Conservation (phyloP, 2,797 vertebrate species). For the Nannoperca australis region DNA sequence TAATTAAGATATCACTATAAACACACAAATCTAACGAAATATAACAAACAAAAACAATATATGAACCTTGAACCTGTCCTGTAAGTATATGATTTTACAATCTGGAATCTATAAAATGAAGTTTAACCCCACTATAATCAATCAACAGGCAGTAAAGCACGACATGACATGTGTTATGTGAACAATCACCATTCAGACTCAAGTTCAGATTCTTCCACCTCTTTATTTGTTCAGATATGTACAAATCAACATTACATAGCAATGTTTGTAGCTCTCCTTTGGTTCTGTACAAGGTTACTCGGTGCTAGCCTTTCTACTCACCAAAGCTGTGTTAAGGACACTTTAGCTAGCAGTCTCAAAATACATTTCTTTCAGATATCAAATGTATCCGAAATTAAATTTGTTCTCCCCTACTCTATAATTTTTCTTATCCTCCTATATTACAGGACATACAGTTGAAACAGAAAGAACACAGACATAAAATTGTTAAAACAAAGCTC, state of each 20-base stretch:
- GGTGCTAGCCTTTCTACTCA: conserved; percentile 73
- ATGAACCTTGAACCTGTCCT: conserved; percentile 10
- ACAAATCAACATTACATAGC: conserved; percentile 85
- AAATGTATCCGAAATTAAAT: conserved; percentile 41
- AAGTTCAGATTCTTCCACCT: conserved; percentile 21
- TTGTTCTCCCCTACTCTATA: not conserved
- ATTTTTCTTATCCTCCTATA: not conserved
- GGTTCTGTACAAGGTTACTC: conserved; percentile 77
- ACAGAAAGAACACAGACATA: conserved; percentile 17
- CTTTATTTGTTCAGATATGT: conserved; percentile 77
- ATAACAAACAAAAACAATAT: not conserved
- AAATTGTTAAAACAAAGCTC: conserved; percentile 23
- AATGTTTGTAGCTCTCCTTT: conserved; percentile 79
- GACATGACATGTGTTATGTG: not conserved
- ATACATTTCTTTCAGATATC: conserved; percentile 23
- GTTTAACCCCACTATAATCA: conserved; percentile 7
- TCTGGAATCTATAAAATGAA: conserved; percentile 9
- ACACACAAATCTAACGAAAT: not conserved
- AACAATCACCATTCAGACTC: conserved; percentile 14
- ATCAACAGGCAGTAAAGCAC: not conserved
- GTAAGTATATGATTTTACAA: not conserved
- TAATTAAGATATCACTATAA: fast-evolving
- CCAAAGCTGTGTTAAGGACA: conserved; percentile 83
- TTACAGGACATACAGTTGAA: conserved; percentile 13
- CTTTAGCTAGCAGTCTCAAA: conserved; percentile 65